Conservation (phyloP, 2,888 invertebrate genomes). For the Chymomyza fuscimana region DNA sequence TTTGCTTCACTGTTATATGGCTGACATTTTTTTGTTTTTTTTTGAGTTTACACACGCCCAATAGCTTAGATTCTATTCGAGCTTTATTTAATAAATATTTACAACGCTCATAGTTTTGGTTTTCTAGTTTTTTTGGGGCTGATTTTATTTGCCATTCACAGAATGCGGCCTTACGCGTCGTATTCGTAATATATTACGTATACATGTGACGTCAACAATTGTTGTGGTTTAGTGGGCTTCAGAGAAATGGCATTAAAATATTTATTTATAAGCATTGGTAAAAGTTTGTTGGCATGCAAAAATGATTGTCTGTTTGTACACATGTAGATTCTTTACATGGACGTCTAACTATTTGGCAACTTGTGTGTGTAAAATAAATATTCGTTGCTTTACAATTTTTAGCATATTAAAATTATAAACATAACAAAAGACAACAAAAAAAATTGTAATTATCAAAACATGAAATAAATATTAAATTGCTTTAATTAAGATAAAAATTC, state of each 20-base stretch:
- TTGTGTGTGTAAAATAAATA: too few relatives aligned
- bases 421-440: too few relatives aligned
- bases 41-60: not conserved
- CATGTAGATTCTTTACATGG: too few relatives aligned
- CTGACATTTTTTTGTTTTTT: not conserved
- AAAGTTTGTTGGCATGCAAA: too few relatives aligned
- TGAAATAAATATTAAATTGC: too few relatives aligned
- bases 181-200: conserved; percentile 1
- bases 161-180: not conserved
- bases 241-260: not conserved
- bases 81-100: not conserved
- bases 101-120: not conserved
- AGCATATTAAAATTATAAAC: too few relatives aligned
- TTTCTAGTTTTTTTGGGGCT: not conserved
- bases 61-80: not conserved
- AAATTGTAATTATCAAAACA: too few relatives aligned
- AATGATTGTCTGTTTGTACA: too few relatives aligned
- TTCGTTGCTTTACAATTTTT: too few relatives aligned
- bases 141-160: not conserved
- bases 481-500: too few relatives aligned
- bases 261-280: not conserved
- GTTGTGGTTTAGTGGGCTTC: not conserved
- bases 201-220: conserved; percentile 1
- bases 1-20: not conserved
- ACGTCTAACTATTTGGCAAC: too few relatives aligned